Conservation (phyloP, 2,113 vertebrate genomes). For the Pardalotus punctatus region DNA sequence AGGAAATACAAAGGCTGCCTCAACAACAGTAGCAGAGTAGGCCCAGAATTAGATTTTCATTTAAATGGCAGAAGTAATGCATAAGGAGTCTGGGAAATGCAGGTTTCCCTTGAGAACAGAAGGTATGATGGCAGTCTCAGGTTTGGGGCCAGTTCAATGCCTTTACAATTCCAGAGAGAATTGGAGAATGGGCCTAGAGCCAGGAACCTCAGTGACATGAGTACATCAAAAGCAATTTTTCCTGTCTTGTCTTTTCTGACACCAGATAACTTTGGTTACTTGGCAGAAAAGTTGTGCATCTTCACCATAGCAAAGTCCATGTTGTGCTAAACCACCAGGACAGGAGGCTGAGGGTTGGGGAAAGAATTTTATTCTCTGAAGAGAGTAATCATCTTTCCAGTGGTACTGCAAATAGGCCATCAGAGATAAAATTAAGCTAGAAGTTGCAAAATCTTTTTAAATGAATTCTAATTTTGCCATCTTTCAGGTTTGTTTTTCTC, state of each 20-base stretch:
- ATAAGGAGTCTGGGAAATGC: neutral
- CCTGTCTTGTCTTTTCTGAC: neutral
- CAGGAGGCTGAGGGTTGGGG: neutral
- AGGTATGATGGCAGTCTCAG: neutral
- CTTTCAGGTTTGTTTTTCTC: slow-evolving; percentile 11
- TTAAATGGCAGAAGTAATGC: neutral
- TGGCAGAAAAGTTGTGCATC: neutral
- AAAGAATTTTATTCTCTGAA: neutral
- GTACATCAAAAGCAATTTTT: neutral
- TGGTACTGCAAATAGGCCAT: neutral
- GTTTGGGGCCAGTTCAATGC: neutral
- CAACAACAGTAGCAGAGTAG: neutral
- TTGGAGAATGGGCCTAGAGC: neutral
- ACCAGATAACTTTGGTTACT: neutral
- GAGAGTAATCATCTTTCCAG: neutral
- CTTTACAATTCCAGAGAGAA: neutral
- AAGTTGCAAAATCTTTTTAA: neutral
- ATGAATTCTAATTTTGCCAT: neutral
- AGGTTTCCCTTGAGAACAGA: neutral
- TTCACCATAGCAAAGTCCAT: neutral
- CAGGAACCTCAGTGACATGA: neutral
- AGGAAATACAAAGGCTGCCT: neutral
- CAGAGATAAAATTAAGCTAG: neutral
- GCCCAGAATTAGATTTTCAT: neutral
- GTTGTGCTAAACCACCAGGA: neutral